Evolutionary conservation across 2,113 vertebrate species (phyloP), one percentile per base, ranked within the genome.

Genomic region (Sinocyclocheilus rhinocerous): DNA sequence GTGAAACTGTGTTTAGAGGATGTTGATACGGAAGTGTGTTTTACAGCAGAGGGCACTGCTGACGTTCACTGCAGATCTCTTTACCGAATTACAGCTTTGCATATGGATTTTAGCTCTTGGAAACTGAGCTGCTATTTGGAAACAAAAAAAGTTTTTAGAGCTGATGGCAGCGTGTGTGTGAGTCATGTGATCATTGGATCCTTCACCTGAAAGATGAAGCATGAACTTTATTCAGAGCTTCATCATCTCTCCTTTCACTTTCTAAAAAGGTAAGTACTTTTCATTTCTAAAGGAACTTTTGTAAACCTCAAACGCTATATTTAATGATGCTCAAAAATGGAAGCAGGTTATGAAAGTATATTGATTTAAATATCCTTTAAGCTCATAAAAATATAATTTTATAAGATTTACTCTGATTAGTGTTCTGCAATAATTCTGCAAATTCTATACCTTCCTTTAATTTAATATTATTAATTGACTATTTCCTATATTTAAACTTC

Each of bases 21-120:
- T 65, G 78, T 81, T 20, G 13, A 65, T 48, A 39, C 39, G 79
- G 79, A 81, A 81, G 81, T 70, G 81, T 70, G 42, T 82, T 82
- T 70, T 52, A 82, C 81, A 82, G 45, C 63, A 82, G 81, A 82
- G 81, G 81, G 81, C 63, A 69, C 42, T 33, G 45, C 39, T 48
- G 78, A 26, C n/a, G n/a, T 48, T 24, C 73, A 76, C 42, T 76
- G 42, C 12, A 26, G 42, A n/a, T 61, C 55, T 61, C 18, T 79
- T 22, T 33, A 61, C 52, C 6, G 26, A 39, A 57, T 39, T 59
- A 26, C n/a, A 45, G 22, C 6, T n/a, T 80, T 4, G 6, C 36
- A 26, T 57, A 12, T 48, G 39, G 36, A 26, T 45, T 65, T 79
- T 2, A 63, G 48, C 26, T 33, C 76, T 55, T 77, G 0, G 29